Evolutionary conservation across 2,888 invertebrate genomes (phyloP), one percentile per base, ranked within the genome.

Genomic region (Halocaridina rubra): DNA sequence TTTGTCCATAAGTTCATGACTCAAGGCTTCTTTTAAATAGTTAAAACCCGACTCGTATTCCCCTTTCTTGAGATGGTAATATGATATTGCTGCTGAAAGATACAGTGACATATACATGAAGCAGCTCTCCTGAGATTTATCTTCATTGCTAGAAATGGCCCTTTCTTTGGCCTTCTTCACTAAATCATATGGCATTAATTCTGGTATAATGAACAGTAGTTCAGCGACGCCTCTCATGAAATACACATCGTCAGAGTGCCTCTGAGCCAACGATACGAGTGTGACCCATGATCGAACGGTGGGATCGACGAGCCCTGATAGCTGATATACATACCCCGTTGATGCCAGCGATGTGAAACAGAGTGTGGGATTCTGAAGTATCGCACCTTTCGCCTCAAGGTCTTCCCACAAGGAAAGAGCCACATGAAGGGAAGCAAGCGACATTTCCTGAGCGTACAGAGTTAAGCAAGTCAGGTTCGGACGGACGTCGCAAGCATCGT

Each of bases 401-500:
- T 78, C 32, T 7, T 72, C 71, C 82, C 82, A 84, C 7, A 78
- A 71, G 13, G 57, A 22, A 5, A 87, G 80, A 57, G 87, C 87
- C 19, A 69, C 32, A 10, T 80, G 72, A 13, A 87, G 84, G 46
- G 81, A 80, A 10, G 76, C 53, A 13, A 86, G 53, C n/a, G 77
- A 74, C 27, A 53, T 29, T n/a, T 81, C 74, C 24, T 86, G 86
- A 4, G 74, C 33, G 33, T 72, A 53, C 13, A 86, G 67, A 32
- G 86, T 81, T 30, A 79, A 53, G 32, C 39, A 33, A 13, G 64
- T 53, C 5, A 79, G 24, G 2, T 74, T n/a, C 22, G 86, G 85
- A 1, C 87, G 69, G n/a, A 85, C 82, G 71, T 82, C 80, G 46
- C 87, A 87, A n/a, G 27, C 71, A 24, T 87, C 87, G 72, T 87